These are phyloP conservation scores for Enteromius fasciolatus DNA, from an alignment of 2,797 vertebrate species.

Conservation along the genomic window DNA sequence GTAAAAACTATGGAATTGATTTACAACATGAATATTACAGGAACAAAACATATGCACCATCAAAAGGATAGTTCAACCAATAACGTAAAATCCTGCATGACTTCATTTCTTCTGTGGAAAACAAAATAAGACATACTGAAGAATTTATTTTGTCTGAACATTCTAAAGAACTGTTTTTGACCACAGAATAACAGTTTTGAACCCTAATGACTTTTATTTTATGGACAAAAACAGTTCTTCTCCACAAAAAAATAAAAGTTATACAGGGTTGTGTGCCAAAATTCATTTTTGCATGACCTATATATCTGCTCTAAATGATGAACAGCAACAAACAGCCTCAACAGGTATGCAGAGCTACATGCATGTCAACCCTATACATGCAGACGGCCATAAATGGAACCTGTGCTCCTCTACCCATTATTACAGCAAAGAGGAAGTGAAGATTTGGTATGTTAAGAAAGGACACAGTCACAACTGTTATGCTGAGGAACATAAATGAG, in stretches of 20 bases:
- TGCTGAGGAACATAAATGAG: conserved; percentile 48
- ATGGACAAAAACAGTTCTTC: neutral
- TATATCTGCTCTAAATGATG: conserved; percentile 30
- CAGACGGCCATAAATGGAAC: conserved; percentile 69
- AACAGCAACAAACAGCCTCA: neutral
- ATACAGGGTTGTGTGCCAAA: neutral
- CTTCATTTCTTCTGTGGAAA: neutral
- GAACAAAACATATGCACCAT: conserved; percentile 10
- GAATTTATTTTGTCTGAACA: neutral
- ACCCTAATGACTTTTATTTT: neutral
- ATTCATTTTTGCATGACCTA: neutral
- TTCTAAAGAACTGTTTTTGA: conserved; percentile 7
- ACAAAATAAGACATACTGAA: neutral
- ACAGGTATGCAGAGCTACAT: conserved; percentile 30
- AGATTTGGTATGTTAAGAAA: conserved; percentile 36
- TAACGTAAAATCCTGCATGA: neutral
- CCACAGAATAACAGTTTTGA: neutral
- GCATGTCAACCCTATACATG: conserved; percentile 54
- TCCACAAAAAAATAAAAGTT: neutral
- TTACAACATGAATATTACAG: neutral
- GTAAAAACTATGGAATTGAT: neutral
- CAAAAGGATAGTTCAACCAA: neutral
- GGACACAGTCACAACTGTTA: conserved; percentile 41
- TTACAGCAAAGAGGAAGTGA: conserved; percentile 66
- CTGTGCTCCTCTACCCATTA: conserved; percentile 58